A percentile compares a stretch with the other conserved stretches of the same genome.
Evolutionary conservation across 2,888 invertebrate species (phyloP).

Genomic region (Cerceris rybyensis): DNA sequence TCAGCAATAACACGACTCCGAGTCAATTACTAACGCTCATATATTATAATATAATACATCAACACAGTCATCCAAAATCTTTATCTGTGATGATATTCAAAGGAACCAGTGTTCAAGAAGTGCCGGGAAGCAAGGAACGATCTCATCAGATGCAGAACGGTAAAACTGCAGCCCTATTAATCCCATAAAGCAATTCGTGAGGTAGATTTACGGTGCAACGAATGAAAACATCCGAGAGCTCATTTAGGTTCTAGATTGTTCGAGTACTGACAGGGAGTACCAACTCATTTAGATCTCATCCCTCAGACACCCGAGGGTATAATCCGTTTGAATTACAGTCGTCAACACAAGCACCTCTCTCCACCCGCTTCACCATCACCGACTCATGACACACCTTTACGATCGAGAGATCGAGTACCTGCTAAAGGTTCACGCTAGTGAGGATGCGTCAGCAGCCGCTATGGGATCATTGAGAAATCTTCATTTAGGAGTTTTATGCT

Average conservation of each 20-base stretch:
- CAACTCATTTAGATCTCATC: slow-evolving; percentile 75
- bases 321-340: slow-evolving; percentile 79
- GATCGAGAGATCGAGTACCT: slow-evolving; percentile 73
- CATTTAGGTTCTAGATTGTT: slow-evolving; percentile 50
- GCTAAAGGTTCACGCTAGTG: slow-evolving; percentile 60
- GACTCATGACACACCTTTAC: slow-evolving; percentile 38
- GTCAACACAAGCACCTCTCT: slow-evolving; percentile 55
- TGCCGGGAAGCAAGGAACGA: neutral
- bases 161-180: neutral
- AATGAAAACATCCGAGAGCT: slow-evolving; percentile 52
- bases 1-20: too few species aligned
- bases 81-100: neutral
- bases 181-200: neutral
- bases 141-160: neutral
- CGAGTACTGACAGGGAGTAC: slow-evolving; percentile 48
- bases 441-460: slow-evolving; percentile 35
- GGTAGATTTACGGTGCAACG: slow-evolving; percentile 20
- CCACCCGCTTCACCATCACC: slow-evolving; percentile 60
- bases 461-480: slow-evolving; percentile 56
- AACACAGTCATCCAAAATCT: too few species aligned
- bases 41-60: too few species aligned
- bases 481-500: slow-evolving; percentile 23
- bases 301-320: slow-evolving; percentile 72
- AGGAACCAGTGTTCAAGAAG: neutral
- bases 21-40: too few species aligned